A percentile compares a stretch with the other conserved stretches of the same genome.
Conservation (phyloP, 2,113 vertebrate genomes). For the Lycaon pictus region DNA sequence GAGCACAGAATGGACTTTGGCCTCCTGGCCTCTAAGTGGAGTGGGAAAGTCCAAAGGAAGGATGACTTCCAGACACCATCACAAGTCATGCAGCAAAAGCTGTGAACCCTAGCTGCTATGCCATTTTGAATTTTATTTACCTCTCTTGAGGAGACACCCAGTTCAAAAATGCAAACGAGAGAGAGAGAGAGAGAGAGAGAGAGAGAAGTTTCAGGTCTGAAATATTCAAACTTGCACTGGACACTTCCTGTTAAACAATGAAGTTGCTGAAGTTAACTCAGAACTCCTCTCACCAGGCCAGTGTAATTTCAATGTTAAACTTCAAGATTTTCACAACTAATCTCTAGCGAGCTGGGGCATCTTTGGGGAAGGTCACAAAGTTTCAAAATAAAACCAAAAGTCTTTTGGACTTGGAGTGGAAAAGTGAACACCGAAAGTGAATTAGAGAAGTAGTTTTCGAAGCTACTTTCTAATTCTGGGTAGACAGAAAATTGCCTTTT, state of each 20-base stretch:
- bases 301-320: background rate
- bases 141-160: background rate
- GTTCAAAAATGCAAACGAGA: background rate
- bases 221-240: background rate
- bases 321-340: background rate
- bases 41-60: background rate
- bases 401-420: no score
- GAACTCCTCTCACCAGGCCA: background rate
- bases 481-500: conserved; percentile 12
- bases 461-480: background rate
- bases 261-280: background rate
- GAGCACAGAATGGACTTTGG: background rate
- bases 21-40: background rate
- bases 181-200: background rate
- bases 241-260: background rate
- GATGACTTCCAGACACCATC: background rate
- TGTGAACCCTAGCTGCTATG: background rate
- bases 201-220: background rate
- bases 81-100: background rate
- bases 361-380: background rate
- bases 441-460: background rate
- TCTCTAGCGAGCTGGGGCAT: background rate
- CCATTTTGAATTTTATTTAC: background rate
- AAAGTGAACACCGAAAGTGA: background rate
- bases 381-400: background rate